Percentiles rank a stretch among this genome's conserved stretches.
These are phyloP conservation scores for Microtus richardsoni DNA, from an alignment of 2,113 vertebrate genomes.

Conservation along the genomic window DNA sequence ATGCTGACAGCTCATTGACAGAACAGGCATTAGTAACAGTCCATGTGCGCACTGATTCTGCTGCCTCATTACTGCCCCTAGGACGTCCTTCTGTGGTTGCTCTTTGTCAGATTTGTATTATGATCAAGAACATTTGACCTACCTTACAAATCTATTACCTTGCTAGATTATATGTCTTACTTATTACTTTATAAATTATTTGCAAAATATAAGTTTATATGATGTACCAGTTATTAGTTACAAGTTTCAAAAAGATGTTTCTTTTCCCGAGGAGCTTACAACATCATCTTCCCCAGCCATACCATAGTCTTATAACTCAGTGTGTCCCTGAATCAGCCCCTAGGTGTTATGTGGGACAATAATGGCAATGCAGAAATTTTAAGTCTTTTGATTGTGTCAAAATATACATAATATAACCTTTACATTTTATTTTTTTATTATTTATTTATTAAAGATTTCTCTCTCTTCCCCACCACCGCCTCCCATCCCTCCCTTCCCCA, in stretches of 20 bases:
- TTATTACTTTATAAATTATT: constrained; percentile 2
- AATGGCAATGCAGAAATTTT: not conserved
- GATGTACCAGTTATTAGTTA: not conserved
- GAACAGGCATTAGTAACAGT: not conserved
- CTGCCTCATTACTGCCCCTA: not conserved
- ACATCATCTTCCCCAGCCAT: not conserved
- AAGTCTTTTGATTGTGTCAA: constrained; percentile 5
- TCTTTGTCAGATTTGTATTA: not conserved
- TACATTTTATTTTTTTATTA: not conserved
- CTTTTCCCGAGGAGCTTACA: not conserved
- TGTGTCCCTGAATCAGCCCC: not conserved
- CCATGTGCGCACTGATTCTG: not conserved
- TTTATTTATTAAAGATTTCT: too few relatives aligned
- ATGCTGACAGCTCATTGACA: not conserved
- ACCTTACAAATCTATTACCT: not conserved
- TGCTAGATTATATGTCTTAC: not conserved
- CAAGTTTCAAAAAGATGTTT: constrained; percentile 1
- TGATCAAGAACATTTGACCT: not conserved
- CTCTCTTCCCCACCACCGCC: too few relatives aligned
- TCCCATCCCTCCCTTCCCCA: too few relatives aligned
- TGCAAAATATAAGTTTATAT: constrained; percentile 17
- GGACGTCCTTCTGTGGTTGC: not conserved
- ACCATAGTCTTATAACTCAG: not conserved
- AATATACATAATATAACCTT: constrained; percentile 1
- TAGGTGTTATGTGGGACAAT: not conserved